Percentiles rank a stretch among this genome's conserved stretches.
Evolutionary conservation across 2,888 invertebrate genomes (phyloP).

Genomic region (Dastarcus helophoroides): DNA sequence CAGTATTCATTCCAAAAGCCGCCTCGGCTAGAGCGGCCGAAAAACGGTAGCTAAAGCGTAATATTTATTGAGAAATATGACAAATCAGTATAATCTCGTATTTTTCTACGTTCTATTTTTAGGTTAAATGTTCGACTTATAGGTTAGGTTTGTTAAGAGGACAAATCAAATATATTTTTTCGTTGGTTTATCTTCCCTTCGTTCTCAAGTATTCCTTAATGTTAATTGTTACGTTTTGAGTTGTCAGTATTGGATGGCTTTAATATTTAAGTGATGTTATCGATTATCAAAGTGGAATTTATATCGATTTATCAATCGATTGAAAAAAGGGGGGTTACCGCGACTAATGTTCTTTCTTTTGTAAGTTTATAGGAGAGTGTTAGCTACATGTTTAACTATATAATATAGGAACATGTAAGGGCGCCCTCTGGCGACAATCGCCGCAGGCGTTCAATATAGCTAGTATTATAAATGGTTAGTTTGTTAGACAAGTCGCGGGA

Average conservation of each 20-base stretch:
- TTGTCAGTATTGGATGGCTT: conserved; percentile 35
- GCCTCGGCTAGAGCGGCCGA: conserved; percentile 15
- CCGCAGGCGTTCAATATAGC: conserved; percentile 10
- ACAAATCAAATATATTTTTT: conserved; percentile 1
- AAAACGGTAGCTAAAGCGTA: conserved; percentile 26
- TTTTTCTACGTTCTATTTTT: conserved; percentile 11
- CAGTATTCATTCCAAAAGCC: conserved; percentile 38
- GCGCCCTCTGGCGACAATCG: conserved; percentile 4
- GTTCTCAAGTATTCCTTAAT: conserved; percentile 1
- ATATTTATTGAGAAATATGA: conserved; percentile 12
- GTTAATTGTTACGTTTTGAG: conserved; percentile 7
- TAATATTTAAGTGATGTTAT: conserved; percentile 24
- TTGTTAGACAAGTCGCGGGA: conserved; percentile 34
- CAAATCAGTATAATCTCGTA: conserved; percentile 27
- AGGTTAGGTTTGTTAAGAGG: conserved; percentile 1
- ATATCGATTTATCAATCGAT: conserved; percentile 11
- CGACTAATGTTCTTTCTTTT: conserved; percentile 36
- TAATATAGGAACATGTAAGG: conserved; percentile 11
- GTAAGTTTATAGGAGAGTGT: conserved; percentile 31
- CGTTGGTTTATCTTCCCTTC: conserved; percentile 4
- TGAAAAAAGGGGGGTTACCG: conserved; percentile 12
- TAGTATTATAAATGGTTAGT: conserved; percentile 30
- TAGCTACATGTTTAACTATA: conserved; percentile 11
- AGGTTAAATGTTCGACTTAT: conserved; percentile 7
- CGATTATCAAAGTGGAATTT: conserved; percentile 14